phyloP scores from a whole-genome alignment of 2,113 vertebrate species.

The Ptyas mucosa region DNA sequence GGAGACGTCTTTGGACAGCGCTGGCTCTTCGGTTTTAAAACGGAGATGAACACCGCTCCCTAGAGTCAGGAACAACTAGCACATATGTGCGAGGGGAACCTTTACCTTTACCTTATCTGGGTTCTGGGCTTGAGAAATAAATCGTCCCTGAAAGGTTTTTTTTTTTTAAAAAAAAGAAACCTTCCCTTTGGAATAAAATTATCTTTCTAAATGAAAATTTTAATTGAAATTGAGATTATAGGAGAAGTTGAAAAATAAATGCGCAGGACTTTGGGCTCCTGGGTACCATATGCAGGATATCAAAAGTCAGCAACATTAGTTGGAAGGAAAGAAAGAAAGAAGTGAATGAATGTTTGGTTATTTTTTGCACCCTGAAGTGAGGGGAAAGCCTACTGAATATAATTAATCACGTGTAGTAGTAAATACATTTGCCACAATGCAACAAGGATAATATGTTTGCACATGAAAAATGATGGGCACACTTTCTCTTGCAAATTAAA shows the following conservation, averaged over 20 bases:
- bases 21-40: too few relatives aligned
- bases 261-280: slow-evolving; percentile 54
- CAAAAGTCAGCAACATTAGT: slow-evolving; percentile 64
- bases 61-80: too few relatives aligned
- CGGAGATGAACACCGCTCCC: too few relatives aligned
- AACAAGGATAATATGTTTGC: not conserved
- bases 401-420: slow-evolving; percentile 19
- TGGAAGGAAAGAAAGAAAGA: slow-evolving; percentile 59
- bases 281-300: slow-evolving; percentile 60
- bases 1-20: too few relatives aligned
- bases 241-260: slow-evolving; percentile 53
- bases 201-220: slow-evolving; percentile 56
- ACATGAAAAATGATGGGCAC: not conserved
- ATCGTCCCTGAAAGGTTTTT: slow-evolving; percentile 46
- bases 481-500: not conserved
- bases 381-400: slow-evolving; percentile 27
- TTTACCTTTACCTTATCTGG: slow-evolving; percentile 22
- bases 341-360: slow-evolving; percentile 47
- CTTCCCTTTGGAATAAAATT: slow-evolving; percentile 58
- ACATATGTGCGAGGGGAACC: too few relatives aligned
- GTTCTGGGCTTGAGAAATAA: slow-evolving; percentile 43
- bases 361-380: slow-evolving; percentile 38
- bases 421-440: not conserved
- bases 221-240: slow-evolving; percentile 60
- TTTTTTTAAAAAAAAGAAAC: slow-evolving; percentile 45